These are phyloP conservation scores for Pygoscelis antarcticus DNA, from an alignment of 2,113 vertebrate genomes.

Conservation along the genomic window DNA sequence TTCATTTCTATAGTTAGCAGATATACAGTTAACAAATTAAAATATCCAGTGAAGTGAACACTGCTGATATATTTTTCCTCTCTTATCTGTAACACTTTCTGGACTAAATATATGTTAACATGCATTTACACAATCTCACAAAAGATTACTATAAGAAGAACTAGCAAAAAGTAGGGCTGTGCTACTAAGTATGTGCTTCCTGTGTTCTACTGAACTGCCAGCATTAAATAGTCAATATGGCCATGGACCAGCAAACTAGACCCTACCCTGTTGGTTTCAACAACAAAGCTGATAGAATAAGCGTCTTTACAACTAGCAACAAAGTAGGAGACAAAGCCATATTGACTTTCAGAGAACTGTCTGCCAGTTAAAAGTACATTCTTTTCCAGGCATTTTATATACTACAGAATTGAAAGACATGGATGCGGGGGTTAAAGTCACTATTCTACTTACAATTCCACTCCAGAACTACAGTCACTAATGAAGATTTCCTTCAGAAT, in stretches of 20 bases:
- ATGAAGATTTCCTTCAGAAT: not conserved
- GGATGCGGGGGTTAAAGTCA: not conserved
- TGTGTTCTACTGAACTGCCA: not conserved
- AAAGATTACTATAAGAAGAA: not conserved
- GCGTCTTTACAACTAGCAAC: not conserved
- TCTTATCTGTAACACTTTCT: not conserved
- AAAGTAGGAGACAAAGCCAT: not conserved
- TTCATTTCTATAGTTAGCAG: not conserved
- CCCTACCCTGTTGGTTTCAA: not conserved
- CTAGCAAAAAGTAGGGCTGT: not conserved
- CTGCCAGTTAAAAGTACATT: not conserved
- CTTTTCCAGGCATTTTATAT: not conserved
- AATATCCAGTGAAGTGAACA: not conserved
- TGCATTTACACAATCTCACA: not conserved
- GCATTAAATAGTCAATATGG: not conserved
- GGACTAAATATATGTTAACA: not conserved
- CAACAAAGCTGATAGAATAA: not conserved
- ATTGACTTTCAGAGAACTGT: not conserved
- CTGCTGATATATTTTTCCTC: not conserved
- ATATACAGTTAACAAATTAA: not conserved
- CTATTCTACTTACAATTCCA: not conserved
- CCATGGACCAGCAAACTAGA: not conserved
- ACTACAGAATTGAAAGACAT: not conserved
- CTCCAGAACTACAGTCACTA: not conserved
- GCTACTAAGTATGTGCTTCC: not conserved